phyloP scores from a whole-genome alignment of 2,113 vertebrate species.

The Nibea coibor region DNA sequence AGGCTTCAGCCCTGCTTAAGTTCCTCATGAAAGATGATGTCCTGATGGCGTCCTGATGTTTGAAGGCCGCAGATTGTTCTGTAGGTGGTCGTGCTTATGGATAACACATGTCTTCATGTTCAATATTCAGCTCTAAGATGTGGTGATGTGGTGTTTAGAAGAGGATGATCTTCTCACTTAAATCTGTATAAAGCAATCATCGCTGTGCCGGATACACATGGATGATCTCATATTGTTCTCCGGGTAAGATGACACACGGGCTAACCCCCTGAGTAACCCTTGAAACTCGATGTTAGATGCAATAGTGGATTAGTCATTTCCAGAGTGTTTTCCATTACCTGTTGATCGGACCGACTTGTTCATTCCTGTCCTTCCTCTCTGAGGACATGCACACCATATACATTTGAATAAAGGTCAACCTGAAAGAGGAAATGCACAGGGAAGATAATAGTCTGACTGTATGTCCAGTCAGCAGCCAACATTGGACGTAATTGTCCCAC shows the following conservation, averaged over 20 bases:
- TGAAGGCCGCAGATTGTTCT: neutral
- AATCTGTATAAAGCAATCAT: neutral
- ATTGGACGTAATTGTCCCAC: neutral
- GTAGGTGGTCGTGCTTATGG: neutral
- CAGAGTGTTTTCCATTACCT: slow-evolving; percentile 28
- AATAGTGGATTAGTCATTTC: neutral
- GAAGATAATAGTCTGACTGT: neutral
- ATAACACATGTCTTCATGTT: too few relatives aligned
- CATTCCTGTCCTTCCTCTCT: slow-evolving; percentile 6
- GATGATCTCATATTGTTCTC: neutral
- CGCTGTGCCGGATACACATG: neutral
- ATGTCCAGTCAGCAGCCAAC: neutral
- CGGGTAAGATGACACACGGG: neutral
- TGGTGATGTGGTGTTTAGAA: neutral
- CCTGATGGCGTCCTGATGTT: neutral
- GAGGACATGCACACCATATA: too few relatives aligned
- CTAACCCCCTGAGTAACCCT: neutral
- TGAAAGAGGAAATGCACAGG: neutral
- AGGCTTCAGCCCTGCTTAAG: neutral
- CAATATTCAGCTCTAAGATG: neutral
- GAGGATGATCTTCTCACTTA: neutral
- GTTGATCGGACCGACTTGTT: slow-evolving; percentile 41
- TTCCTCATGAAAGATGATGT: neutral
- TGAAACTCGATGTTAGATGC: neutral
- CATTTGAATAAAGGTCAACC: neutral